Percentiles rank a stretch among this genome's conserved stretches.
Evolutionary conservation across 2,888 invertebrate genomes (phyloP).

Genomic region (Calameuta idolon): DNA sequence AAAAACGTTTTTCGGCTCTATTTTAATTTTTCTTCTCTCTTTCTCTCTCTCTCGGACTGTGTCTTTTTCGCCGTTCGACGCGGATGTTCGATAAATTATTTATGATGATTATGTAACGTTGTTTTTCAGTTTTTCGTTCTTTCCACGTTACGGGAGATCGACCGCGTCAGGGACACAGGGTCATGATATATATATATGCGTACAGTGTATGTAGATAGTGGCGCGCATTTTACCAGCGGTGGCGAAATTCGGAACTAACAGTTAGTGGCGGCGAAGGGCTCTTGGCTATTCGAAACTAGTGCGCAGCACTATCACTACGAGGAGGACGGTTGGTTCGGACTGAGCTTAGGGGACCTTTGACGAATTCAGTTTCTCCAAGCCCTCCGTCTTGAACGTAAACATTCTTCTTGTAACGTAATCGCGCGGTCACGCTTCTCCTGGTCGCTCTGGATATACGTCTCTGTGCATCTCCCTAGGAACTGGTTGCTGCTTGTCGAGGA

Average conservation of each 20-base stretch:
- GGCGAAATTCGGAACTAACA: not conserved
- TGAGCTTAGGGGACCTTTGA: not conserved
- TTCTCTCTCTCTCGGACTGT: slow-evolving; percentile 7
- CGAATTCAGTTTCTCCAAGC: not conserved
- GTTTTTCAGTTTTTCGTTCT: not conserved
- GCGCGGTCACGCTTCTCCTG: not conserved
- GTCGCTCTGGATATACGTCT: not conserved
- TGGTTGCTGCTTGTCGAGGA: too few species aligned
- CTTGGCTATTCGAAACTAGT: not conserved
- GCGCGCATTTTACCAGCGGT: not conserved
- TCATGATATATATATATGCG: not conserved
- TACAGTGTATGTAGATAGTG: not conserved
- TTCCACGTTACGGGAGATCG: not conserved
- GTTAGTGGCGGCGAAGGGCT: not conserved
- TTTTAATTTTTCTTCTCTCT: not conserved
- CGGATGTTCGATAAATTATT: slow-evolving; percentile 9
- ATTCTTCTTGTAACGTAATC: not conserved
- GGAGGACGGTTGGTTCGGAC: not conserved
- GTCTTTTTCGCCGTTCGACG: slow-evolving; percentile 26
- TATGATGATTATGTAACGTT: not conserved
- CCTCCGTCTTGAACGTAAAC: not conserved
- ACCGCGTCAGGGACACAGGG: not conserved
- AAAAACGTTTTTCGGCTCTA: not conserved
- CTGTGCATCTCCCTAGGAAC: too few species aligned
- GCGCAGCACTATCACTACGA: not conserved